Evolutionary conservation across 2,797 vertebrate genomes (phyloP).

Genomic region (Notolepis coatsorum): DNA sequence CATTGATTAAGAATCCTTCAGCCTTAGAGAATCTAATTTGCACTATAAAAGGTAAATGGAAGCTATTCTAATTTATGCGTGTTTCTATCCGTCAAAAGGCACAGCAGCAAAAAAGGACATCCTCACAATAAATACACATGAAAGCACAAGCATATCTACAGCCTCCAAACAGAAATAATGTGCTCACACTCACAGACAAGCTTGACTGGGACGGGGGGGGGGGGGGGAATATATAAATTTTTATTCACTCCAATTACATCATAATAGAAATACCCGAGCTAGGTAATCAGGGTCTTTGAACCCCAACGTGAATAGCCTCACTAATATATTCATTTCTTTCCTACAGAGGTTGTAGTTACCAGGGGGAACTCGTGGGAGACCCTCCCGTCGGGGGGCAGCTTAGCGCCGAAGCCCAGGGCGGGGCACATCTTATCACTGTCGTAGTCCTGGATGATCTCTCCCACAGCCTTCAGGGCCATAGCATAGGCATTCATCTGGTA

Average conservation of each 20-base stretch:
- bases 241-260: background rate
- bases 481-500: conserved; percentile 98
- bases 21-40: conserved; percentile 73
- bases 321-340: background rate
- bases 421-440: conserved; percentile 98
- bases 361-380: conserved; percentile 96
- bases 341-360: conserved; percentile 77
- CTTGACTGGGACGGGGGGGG: background rate
- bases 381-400: conserved; percentile 92
- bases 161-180: conserved; percentile 24
- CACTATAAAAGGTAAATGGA: conserved; percentile 74
- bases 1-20: conserved; percentile 74
- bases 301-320: background rate
- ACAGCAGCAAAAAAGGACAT: conserved; percentile 47
- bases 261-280: background rate
- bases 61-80: conserved; percentile 62
- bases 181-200: conserved; percentile 10
- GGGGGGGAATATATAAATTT: conserved; percentile 6
- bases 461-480: conserved; percentile 94
- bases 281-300: background rate
- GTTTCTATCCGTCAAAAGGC: conserved; percentile 36
- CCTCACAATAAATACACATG: conserved; percentile 25
- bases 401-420: conserved; percentile 94
- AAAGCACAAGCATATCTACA: conserved; percentile 23
- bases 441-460: conserved; percentile 98